These are phyloP conservation scores for Atta cephalotes DNA, from an alignment of 1,140 invertebrate genomes.

Conservation along the genomic window DNA sequence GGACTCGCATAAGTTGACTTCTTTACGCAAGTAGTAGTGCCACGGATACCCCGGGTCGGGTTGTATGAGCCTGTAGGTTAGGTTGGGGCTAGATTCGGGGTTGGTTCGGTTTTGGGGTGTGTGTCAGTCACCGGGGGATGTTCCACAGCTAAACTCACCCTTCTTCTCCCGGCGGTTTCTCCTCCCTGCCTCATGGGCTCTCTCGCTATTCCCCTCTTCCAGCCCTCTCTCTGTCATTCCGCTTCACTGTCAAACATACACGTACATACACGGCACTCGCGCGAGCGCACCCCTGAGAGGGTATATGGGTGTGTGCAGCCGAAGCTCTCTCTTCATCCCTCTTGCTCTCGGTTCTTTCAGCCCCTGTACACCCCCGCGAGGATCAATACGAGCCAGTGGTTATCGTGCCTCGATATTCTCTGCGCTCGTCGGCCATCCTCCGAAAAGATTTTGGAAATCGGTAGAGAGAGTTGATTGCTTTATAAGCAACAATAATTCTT, in stretches of 20 bases:
- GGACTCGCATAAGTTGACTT: conserved; percentile 64
- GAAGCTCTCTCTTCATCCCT: conserved; percentile 36
- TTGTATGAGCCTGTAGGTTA: conserved; percentile 44
- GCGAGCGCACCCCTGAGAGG: conserved; percentile 21
- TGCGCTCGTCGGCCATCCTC: conserved; percentile 56
- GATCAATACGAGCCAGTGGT: conserved; percentile 82
- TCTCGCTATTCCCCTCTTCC: conserved; percentile 37
- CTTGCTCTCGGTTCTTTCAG: conserved; percentile 59
- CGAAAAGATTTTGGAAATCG: conserved; percentile 68
- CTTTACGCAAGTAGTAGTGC: conserved; percentile 54
- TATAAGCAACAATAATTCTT: conserved; percentile 75
- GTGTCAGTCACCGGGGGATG: conserved; percentile 67
- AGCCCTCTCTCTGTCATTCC: conserved; percentile 37
- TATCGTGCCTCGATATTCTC: conserved; percentile 80
- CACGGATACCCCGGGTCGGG: conserved; percentile 43
- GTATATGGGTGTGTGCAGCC: conserved; percentile 18
- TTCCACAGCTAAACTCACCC: conserved; percentile 55
- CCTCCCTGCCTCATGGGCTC: conserved; percentile 38
- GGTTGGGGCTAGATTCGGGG: conserved; percentile 59
- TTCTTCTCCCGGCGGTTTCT: conserved; percentile 43
- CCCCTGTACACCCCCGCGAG: conserved; percentile 74
- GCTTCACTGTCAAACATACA: conserved; percentile 44
- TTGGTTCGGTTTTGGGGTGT: conserved; percentile 67
- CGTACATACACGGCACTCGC: neutral
- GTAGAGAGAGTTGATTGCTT: conserved; percentile 21